A percentile compares a stretch with the other conserved stretches of the same genome.
These are phyloP conservation scores for Galerucella nymphaeae DNA, from an alignment of 2,888 invertebrate species.

Conservation along the genomic window DNA sequence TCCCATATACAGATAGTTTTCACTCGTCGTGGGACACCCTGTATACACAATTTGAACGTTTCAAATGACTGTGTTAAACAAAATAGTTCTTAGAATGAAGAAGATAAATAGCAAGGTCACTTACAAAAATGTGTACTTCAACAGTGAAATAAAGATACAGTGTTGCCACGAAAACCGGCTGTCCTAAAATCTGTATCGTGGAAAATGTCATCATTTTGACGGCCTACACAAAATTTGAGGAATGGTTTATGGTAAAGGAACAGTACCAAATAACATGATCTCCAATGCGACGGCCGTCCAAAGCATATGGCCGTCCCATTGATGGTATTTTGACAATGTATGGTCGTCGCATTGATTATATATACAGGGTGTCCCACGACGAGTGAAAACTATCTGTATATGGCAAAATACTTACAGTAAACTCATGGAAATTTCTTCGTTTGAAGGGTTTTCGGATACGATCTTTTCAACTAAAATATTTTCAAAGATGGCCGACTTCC, in stretches of 20 bases:
- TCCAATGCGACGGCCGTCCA: neutral
- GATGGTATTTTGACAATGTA: neutral
- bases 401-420: too few relatives aligned
- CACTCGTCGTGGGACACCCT: too few relatives aligned
- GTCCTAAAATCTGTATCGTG: neutral
- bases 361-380: too few relatives aligned
- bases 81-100: neutral
- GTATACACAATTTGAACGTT: neutral
- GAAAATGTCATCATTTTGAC: conserved; percentile 2
- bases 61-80: neutral
- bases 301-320: neutral
- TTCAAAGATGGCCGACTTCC: too few relatives aligned
- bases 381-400: too few relatives aligned
- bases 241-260: neutral
- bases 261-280: neutral
- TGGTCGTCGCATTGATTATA: neutral
- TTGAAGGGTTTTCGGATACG: too few relatives aligned
- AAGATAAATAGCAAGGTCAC: neutral
- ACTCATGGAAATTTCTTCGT: too few relatives aligned
- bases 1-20: too few relatives aligned
- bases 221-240: neutral
- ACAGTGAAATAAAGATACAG: neutral
- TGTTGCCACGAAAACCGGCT: neutral
- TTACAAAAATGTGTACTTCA: neutral
- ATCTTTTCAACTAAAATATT: too few relatives aligned